phyloP scores from a whole-genome alignment of 2,888 invertebrate species.

The Dinocampus coccinellae region DNA sequence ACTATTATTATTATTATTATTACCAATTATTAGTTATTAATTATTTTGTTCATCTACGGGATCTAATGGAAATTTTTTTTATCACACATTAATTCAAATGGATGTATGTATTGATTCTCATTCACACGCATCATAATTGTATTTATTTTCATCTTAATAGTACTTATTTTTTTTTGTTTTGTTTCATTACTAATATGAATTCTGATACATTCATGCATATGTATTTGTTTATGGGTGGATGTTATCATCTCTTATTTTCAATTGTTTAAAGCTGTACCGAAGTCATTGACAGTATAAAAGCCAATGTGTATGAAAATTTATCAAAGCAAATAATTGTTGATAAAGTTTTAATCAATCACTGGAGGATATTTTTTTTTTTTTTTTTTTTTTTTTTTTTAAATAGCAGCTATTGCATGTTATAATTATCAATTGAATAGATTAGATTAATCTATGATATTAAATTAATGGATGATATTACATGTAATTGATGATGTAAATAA shows the following conservation, averaged over 20 bases:
- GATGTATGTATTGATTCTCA: conserved; percentile 2
- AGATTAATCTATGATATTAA: neutral
- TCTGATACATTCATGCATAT: neutral
- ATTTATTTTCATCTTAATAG: neutral
- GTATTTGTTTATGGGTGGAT: neutral
- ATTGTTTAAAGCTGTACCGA: conserved; percentile 59
- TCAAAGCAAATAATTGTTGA: conserved; percentile 38
- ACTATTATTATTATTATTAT: too few species aligned
- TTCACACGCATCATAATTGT: neutral
- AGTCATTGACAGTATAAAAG: conserved; percentile 52
- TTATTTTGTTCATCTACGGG: neutral
- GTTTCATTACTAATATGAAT: conserved; percentile 6
- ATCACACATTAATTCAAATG: conserved; percentile 13
- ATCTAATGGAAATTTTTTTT: conserved; percentile 20
- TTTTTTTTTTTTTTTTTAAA: neutral
- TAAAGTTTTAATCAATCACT: conserved; percentile 2
- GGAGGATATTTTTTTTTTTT: neutral
- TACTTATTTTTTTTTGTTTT: conserved; percentile 15
- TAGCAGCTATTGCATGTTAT: too few species aligned
- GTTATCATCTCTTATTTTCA: conserved; percentile 18
- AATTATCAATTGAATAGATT: too few species aligned
- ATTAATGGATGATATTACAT: neutral
- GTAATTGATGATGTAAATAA: conserved; percentile 25
- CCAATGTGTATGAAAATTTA: conserved; percentile 46
- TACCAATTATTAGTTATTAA: too few species aligned